Conservation (phyloP, 2,113 vertebrate species). For the Shinisaurus crocodilurus region DNA sequence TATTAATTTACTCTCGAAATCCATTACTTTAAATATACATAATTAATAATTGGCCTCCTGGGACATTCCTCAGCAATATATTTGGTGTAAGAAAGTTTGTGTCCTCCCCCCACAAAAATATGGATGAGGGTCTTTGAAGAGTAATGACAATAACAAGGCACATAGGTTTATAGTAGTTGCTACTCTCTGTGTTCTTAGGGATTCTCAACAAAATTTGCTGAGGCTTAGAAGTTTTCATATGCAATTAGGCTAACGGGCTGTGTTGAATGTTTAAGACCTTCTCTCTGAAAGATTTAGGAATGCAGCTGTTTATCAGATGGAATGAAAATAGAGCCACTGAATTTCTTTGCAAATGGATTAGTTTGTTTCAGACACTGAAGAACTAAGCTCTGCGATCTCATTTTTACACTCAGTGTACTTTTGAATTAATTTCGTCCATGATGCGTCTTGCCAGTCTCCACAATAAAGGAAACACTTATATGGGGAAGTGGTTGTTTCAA, state of each 20-base stretch:
- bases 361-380: conserved; percentile 42
- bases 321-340: conserved; percentile 58
- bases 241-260: conserved; percentile 66
- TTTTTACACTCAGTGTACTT: conserved; percentile 67
- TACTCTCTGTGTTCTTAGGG: conserved; percentile 54
- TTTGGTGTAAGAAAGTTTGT: neutral
- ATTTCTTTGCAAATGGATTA: conserved; percentile 57
- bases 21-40: neutral
- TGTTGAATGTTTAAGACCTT: conserved; percentile 67
- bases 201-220: conserved; percentile 67
- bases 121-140: conserved; percentile 20
- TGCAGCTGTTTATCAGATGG: conserved; percentile 64
- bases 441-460: conserved; percentile 26
- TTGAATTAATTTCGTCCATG: conserved; percentile 67
- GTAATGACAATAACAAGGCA: conserved; percentile 22
- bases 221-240: conserved; percentile 69
- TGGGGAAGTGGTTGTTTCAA: conserved; percentile 17
- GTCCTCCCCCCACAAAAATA: neutral
- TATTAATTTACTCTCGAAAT: neutral
- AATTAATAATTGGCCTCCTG: neutral
- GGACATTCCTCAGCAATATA: neutral
- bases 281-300: conserved; percentile 64
- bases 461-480: neutral
- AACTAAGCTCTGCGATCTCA: conserved; percentile 57
- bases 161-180: conserved; percentile 39